Percentiles rank a stretch among this genome's conserved stretches.
These are phyloP conservation scores for Rousettus leschenaultii DNA, from an alignment of 2,113 vertebrate species.

Conservation along the genomic window DNA sequence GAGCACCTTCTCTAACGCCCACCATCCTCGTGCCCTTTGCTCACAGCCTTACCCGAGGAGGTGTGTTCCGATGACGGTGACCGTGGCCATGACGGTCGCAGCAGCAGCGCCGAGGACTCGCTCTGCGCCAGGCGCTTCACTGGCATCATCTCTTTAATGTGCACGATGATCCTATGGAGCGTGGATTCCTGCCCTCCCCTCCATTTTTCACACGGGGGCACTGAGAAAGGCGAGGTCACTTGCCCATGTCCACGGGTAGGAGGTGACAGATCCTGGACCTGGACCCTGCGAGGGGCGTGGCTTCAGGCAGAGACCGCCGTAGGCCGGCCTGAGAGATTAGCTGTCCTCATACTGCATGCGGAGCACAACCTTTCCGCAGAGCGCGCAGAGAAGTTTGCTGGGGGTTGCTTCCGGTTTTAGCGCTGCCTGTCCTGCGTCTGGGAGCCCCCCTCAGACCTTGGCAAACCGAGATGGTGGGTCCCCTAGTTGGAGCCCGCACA, in stretches of 20 bases:
- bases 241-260: neutral
- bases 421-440: neutral
- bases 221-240: neutral
- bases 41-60: neutral
- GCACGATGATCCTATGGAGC: fast-evolving
- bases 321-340: neutral
- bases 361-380: neutral
- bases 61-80: fast-evolving
- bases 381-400: fast-evolving
- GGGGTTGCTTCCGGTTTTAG: neutral
- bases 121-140: fast-evolving
- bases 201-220: neutral
- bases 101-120: fast-evolving
- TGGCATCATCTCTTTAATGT: fast-evolving
- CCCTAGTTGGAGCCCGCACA: fast-evolving
- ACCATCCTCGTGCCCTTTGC: fast-evolving
- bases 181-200: neutral
- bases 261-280: neutral
- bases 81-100: fast-evolving
- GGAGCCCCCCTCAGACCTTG: neutral
- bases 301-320: neutral
- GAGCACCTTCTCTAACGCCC: no score
- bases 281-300: neutral
- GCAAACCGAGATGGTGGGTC: fast-evolving
- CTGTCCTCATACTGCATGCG: fast-evolving